Percentiles rank a stretch among this genome's conserved stretches.
These are phyloP conservation scores for Nymphalis urticae DNA, from an alignment of 2,888 invertebrate species.

Conservation along the genomic window DNA sequence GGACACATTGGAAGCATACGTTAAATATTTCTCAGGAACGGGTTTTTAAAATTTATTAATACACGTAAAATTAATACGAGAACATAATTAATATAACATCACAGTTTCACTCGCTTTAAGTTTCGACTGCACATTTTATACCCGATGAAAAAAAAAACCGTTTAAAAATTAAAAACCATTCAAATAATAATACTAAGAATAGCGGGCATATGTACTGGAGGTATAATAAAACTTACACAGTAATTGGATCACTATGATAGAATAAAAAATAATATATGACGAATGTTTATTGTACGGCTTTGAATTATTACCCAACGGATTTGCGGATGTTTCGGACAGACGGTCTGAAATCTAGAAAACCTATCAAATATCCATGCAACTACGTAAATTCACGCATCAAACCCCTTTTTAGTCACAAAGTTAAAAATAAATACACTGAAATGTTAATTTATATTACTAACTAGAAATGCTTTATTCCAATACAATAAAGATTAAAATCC, in stretches of 20 bases:
- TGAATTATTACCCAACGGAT: background rate
- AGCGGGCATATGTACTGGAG: too few relatives aligned
- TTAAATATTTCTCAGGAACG: too few relatives aligned
- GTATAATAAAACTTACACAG: background rate
- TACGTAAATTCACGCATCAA: conserved; percentile 24
- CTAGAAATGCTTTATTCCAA: conserved; percentile 16
- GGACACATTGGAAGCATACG: too few relatives aligned
- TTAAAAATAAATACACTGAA: conserved; percentile 24
- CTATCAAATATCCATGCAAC: conserved; percentile 10
- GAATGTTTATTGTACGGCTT: background rate
- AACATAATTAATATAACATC: too few relatives aligned
- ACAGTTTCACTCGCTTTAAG: too few relatives aligned
- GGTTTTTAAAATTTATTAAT: too few relatives aligned
- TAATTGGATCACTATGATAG: background rate
- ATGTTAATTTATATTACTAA: conserved; percentile 18
- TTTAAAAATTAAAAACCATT: too few relatives aligned
- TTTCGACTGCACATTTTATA: too few relatives aligned
- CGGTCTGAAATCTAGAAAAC: background rate
- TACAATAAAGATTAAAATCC: conserved; percentile 16
- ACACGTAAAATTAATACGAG: too few relatives aligned
- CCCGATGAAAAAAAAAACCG: too few relatives aligned
- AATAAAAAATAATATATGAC: conserved; percentile 6
- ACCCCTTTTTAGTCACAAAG: conserved; percentile 11
- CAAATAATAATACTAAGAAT: too few relatives aligned
- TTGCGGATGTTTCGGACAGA: background rate